phyloP scores from a whole-genome alignment of 2,113 vertebrate species.

The Himantopus leucocephalus region DNA sequence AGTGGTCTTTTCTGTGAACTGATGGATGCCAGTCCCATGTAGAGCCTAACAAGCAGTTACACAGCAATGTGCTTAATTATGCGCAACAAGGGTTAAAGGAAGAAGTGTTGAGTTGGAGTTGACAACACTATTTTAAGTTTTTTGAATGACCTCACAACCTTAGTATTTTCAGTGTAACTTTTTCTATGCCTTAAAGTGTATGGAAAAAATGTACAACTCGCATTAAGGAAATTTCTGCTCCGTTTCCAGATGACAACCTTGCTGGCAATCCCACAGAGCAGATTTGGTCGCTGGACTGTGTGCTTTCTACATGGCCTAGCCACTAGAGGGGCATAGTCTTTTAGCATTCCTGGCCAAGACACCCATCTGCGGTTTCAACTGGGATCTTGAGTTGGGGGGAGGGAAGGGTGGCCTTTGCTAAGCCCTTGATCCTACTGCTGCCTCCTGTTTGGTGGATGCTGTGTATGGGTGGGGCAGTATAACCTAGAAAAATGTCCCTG shows the following conservation, averaged over 20 bases:
- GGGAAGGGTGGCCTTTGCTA: background rate
- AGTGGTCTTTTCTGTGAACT: background rate
- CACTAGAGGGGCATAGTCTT: background rate
- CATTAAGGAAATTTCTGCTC: background rate
- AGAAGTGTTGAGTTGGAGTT: background rate
- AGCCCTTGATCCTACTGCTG: background rate
- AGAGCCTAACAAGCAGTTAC: background rate
- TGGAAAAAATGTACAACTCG: background rate
- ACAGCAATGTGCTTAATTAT: background rate
- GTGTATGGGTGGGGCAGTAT: background rate
- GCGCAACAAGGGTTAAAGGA: background rate
- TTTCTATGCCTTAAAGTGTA: background rate
- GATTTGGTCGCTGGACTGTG: background rate
- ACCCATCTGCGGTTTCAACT: background rate
- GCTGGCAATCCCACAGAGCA: background rate
- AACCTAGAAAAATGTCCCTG: background rate
- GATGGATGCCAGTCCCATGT: background rate
- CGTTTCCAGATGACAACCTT: background rate
- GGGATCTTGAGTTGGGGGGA: background rate
- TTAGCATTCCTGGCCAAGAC: rapidly evolving
- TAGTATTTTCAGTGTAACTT: background rate
- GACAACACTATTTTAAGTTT: background rate
- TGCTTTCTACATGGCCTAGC: background rate
- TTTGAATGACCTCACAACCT: background rate
- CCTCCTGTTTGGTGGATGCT: background rate